These are phyloP conservation scores for Apamea sordens DNA, from an alignment of 2,888 invertebrate species.

Conservation along the genomic window DNA sequence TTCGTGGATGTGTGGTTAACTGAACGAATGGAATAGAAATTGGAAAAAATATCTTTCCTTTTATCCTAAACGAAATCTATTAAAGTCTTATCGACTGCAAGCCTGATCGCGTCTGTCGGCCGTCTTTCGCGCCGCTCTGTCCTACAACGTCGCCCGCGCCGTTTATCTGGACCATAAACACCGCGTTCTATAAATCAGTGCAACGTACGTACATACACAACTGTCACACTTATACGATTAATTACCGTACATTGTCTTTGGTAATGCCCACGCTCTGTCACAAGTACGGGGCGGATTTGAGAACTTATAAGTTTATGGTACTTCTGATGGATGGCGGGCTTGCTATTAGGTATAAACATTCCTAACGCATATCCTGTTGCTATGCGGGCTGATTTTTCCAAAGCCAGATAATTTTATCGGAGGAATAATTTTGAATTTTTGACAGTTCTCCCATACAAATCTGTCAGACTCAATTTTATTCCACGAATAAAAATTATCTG, in stretches of 20 bases:
- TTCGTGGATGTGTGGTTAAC: not conserved
- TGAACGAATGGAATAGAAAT: not conserved
- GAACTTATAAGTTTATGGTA: slow-evolving; percentile 14
- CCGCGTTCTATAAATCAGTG: slow-evolving; percentile 59
- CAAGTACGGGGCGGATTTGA: slow-evolving; percentile 1
- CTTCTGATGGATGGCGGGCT: slow-evolving; percentile 10
- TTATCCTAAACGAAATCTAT: not conserved
- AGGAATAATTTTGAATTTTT: no score
- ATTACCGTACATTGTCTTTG: slow-evolving; percentile 51
- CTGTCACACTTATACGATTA: slow-evolving; percentile 55
- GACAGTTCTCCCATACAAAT: no score
- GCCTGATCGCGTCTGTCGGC: slow-evolving; percentile 48
- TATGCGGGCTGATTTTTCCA: not conserved
- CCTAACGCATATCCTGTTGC: slow-evolving; percentile 4
- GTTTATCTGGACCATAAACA: slow-evolving; percentile 51
- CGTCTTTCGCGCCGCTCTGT: slow-evolving; percentile 21
- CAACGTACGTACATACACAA: slow-evolving; percentile 56
- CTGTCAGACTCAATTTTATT: no score
- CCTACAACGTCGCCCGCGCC: slow-evolving; percentile 54
- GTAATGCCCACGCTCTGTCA: slow-evolving; percentile 43
- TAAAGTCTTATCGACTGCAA: slow-evolving; percentile 20
- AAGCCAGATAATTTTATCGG: no score
- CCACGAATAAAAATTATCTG: no score
- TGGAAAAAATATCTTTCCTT: not conserved
- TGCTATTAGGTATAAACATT: slow-evolving; percentile 8